These are phyloP conservation scores for Ciconia nigra DNA, from an alignment of 2,797 vertebrate genomes.

Conservation along the genomic window DNA sequence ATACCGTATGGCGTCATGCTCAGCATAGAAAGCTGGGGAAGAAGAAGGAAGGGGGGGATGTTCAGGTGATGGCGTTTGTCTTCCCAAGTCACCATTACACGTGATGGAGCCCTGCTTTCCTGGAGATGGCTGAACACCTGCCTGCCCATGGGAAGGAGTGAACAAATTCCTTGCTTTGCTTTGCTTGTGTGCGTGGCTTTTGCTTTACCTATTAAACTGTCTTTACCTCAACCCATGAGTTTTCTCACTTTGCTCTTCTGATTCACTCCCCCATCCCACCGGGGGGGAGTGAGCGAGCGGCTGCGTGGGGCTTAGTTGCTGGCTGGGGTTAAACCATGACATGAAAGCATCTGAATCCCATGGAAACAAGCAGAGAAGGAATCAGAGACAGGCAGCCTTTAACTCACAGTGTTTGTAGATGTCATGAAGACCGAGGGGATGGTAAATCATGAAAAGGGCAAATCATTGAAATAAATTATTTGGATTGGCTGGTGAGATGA, in stretches of 20 bases:
- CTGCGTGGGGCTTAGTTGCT: neutral
- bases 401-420: neutral
- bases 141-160: neutral
- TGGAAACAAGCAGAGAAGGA: constrained; percentile 9
- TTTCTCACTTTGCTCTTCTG: neutral
- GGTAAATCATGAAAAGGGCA: neutral
- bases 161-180: neutral
- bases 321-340: neutral
- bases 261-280: neutral
- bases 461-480: neutral
- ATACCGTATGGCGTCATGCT: no score
- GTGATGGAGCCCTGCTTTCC: neutral
- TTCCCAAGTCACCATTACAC: neutral
- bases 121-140: neutral
- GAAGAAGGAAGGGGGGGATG: neutral
- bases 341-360: neutral
- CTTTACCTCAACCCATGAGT: neutral
- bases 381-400: neutral
- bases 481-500: neutral
- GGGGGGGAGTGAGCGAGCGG: neutral
- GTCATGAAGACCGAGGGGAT: neutral
- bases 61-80: neutral
- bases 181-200: neutral
- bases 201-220: neutral
- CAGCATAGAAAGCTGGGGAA: neutral